Base-by-base conservation (phyloP, 2,113 vertebrate species). In the Antechinus flavipes region DNA sequence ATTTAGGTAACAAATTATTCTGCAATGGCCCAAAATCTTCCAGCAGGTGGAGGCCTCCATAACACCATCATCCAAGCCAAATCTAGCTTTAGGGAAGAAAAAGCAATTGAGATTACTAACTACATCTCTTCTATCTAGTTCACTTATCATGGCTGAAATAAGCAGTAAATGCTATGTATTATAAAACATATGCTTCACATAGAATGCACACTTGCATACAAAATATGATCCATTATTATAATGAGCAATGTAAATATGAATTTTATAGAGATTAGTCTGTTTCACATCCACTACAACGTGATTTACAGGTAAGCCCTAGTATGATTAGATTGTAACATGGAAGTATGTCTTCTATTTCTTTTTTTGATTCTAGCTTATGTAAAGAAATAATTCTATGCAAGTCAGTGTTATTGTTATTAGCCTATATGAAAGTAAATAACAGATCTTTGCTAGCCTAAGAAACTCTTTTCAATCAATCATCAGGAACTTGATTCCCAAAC, bases 91-190 rank as follows among this genome's bases (percentile, higher is more conserved):
- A 76, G 42, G 91, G 91, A 95, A 94, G 95, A 26, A 84, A 93
- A 91, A 97, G 12, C 58, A 68, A 90, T 47, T 50, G 10, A 92
- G 95, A 96, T 97, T 95, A 97, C 76, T 91, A 1, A 89, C 68
- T 49, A 93, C 27, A 90, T 61, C 6, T 84, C 16, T 19, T 19
- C 35, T 2, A 49, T 58, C 95, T 90, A 25, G 91, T 54, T 14
- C 46, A 91, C 27, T 42, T 25, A 91, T 54, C 30, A 16, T 46
- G 93, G 90, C 6, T 54, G 12, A 89, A 94, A 76, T 8, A 53
- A 68, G 92, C 91, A 93, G 9, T 46, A 23, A 42, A 42, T 6
- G 1, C 68, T 84, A 42, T 8, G 6, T 23, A 23, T 84, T 42
- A 22, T 23, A 23, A 35, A 42, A 84, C 6, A 42, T 23, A 42